Conservation (phyloP, 1,140 invertebrate genomes). For the Sitophilus oryzae region DNA sequence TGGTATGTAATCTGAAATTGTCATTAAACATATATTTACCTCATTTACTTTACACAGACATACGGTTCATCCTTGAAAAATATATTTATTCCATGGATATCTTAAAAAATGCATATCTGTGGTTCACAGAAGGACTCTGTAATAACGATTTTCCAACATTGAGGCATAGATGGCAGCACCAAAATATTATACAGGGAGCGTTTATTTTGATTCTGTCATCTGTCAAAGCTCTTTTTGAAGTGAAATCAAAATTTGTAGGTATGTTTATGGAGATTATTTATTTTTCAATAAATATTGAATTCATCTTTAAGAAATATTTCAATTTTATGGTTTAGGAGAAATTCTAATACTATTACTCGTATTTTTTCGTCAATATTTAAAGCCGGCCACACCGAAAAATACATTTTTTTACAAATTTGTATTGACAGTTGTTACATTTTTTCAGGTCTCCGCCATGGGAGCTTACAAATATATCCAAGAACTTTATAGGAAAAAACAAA, state of each 20-base stretch:
- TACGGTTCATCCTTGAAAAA: too few species aligned
- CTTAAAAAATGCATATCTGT: too few species aligned
- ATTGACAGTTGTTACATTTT: constrained; percentile 5
- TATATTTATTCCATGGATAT: too few species aligned
- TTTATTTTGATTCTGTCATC: too few species aligned
- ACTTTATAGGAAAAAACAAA: constrained; percentile 98
- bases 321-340: too few species aligned
- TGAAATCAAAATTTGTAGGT: constrained; percentile 7
- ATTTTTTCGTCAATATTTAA: constrained; percentile 3
- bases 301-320: constrained; percentile 5
- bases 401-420: neutral
- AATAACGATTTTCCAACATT: too few species aligned
- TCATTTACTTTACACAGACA: too few species aligned
- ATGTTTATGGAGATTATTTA: constrained; percentile 5
- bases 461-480: constrained; percentile 99
- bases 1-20: too few species aligned
- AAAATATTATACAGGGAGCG: too few species aligned
- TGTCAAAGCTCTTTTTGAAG: constrained; percentile 12
- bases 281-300: constrained; percentile 2
- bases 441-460: constrained; percentile 69
- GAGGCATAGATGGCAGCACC: too few species aligned
- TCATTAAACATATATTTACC: too few species aligned
- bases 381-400: neutral
- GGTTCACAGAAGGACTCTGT: too few species aligned
- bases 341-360: neutral